These are phyloP conservation scores for Chalcis sispes DNA, from an alignment of 2,888 invertebrate genomes.

Conservation along the genomic window DNA sequence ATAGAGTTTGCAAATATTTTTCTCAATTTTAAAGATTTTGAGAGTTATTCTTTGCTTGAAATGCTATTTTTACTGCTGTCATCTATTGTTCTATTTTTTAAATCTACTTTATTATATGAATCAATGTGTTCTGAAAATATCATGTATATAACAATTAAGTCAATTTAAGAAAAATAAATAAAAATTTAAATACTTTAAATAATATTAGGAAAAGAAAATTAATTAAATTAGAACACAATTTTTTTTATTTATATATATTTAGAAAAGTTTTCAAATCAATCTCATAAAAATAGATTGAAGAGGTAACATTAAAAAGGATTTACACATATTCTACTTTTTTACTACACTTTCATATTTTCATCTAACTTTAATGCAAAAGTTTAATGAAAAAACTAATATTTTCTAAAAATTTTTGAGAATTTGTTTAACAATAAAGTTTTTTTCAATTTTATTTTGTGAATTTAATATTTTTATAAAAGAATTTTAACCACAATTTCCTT, in stretches of 20 bases:
- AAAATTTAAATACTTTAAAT: not conserved
- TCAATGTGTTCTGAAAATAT: constrained; percentile 50
- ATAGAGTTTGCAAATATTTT: constrained; percentile 49
- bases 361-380: too few species aligned
- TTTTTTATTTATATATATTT: too few species aligned
- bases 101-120: constrained; percentile 18
- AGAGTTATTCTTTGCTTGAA: not conserved
- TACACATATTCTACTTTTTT: too few species aligned
- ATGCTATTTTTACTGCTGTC: not conserved
- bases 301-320: too few species aligned
- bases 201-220: not conserved
- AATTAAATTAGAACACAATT: too few species aligned
- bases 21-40: not conserved
- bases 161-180: not conserved
- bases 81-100: not conserved
- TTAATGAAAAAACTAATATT: too few species aligned
- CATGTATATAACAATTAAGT: constrained; percentile 2
- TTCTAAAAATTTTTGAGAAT: not conserved
- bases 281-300: too few species aligned
- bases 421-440: not conserved
- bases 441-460: not conserved
- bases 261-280: too few species aligned
- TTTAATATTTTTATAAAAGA: constrained; percentile 1
- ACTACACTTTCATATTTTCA: too few species aligned
- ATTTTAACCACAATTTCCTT: too few species aligned